These are phyloP conservation scores for Cervus canadensis DNA, from an alignment of 2,113 vertebrate genomes.

Conservation along the genomic window DNA sequence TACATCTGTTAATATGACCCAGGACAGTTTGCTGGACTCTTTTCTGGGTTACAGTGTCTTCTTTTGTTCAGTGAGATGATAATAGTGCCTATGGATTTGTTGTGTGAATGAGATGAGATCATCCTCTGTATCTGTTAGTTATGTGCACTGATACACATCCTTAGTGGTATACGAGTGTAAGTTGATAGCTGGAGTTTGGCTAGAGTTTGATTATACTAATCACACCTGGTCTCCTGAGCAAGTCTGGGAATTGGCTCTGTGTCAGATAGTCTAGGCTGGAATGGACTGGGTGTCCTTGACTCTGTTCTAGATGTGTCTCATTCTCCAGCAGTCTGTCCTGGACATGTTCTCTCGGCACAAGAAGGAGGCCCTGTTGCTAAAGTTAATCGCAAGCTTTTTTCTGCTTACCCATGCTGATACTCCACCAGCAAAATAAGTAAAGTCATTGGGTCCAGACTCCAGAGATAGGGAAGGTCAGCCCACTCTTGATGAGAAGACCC, in stretches of 20 bases:
- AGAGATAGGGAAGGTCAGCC: not conserved
- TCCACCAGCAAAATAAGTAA: not conserved
- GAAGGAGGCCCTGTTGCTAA: not conserved
- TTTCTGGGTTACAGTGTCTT: not conserved
- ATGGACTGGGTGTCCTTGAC: not conserved
- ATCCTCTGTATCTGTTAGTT: not conserved
- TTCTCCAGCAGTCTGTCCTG: not conserved
- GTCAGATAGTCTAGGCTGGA: not conserved
- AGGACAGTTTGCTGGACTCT: not conserved
- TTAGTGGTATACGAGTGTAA: not conserved
- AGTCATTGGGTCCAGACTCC: not conserved
- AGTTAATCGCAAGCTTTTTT: not conserved
- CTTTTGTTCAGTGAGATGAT: not conserved
- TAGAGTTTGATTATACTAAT: not conserved
- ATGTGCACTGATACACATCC: not conserved
- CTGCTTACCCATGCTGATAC: not conserved
- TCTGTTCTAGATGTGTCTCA: not conserved
- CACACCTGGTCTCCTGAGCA: not conserved
- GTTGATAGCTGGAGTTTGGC: not conserved
- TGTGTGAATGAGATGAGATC: not conserved
- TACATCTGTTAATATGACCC: slow-evolving; percentile 23
- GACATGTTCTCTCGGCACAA: not conserved
- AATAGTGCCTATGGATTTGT: not conserved
- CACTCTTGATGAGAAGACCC: not conserved
- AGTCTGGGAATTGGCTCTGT: not conserved